These are phyloP conservation scores for Dasysyrphus tricinctus DNA, from an alignment of 2,888 invertebrate genomes.

Conservation along the genomic window DNA sequence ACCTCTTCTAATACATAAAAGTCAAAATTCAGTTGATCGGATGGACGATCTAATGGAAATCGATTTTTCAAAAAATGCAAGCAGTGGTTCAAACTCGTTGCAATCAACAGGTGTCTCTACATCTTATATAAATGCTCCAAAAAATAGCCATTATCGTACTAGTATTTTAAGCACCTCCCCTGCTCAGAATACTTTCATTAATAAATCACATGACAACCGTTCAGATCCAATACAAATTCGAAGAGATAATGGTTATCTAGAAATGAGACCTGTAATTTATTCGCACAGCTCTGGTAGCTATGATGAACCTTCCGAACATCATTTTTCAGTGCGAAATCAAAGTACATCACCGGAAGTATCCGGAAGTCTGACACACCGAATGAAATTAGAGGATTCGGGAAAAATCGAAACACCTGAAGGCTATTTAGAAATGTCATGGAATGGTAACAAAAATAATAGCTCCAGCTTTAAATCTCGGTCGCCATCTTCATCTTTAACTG, in stretches of 20 bases:
- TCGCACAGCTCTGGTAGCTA: slow-evolving; percentile 46
- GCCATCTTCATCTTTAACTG: slow-evolving; percentile 9
- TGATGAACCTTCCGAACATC: slow-evolving; percentile 60
- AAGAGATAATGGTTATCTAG: slow-evolving; percentile 85
- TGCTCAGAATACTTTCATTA: slow-evolving; percentile 34
- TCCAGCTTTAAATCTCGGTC: slow-evolving; percentile 38
- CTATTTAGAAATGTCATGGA: slow-evolving; percentile 88
- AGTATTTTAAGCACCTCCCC: slow-evolving; percentile 56
- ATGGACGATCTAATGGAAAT: slow-evolving; percentile 94
- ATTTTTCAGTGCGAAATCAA: slow-evolving; percentile 58
- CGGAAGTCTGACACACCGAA: slow-evolving; percentile 77
- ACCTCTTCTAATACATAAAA: slow-evolving; percentile 85
- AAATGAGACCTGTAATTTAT: slow-evolving; percentile 85
- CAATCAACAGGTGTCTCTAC: slow-evolving; percentile 57
- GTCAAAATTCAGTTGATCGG: slow-evolving; percentile 85
- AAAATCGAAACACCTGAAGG: slow-evolving; percentile 85
- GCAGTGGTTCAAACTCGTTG: slow-evolving; percentile 76
- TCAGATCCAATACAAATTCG: slow-evolving; percentile 63
- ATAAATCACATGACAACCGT: slow-evolving; percentile 66
- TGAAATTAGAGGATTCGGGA: slow-evolving; percentile 78
- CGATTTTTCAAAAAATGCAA: slow-evolving; percentile 86
- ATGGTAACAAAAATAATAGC: slow-evolving; percentile 77
- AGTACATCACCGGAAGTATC: slow-evolving; percentile 83
- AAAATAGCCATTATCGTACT: slow-evolving; percentile 50
- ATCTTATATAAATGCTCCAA: slow-evolving; percentile 50